Conservation (phyloP, 2,113 vertebrate genomes). For the Melanerpes aurifrons region DNA sequence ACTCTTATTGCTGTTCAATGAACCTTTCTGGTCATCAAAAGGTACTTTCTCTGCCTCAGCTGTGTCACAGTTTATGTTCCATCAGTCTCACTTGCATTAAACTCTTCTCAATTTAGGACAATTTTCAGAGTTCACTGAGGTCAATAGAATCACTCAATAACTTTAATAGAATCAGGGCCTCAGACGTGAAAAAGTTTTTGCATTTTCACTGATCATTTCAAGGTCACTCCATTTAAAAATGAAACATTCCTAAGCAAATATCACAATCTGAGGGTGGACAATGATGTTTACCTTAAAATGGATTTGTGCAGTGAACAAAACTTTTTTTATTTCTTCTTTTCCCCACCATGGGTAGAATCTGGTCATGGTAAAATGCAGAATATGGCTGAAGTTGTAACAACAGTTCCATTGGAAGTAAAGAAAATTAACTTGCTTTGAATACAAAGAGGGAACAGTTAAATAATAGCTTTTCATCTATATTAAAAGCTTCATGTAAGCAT, state of each 20-base stretch:
- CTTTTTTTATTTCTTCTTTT: neutral
- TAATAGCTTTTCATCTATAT: neutral
- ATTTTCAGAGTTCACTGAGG: constrained; percentile 12
- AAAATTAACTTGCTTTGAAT: constrained; percentile 26
- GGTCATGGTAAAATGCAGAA: constrained; percentile 40
- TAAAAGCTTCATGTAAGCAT: constrained; percentile 4
- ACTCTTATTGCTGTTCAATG: neutral
- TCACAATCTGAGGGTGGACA: constrained; percentile 9
- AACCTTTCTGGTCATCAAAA: constrained; percentile 36
- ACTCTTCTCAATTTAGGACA: neutral
- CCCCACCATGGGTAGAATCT: constrained; percentile 4
- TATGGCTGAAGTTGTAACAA: neutral
- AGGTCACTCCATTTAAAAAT: constrained; percentile 35
- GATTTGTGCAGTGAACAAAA: constrained; percentile 51
- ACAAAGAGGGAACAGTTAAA: neutral
- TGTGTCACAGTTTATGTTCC: constrained; percentile 25
- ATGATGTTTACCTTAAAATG: constrained; percentile 54
- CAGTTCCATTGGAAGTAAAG: constrained; percentile 3
- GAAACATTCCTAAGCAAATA: constrained; percentile 32
- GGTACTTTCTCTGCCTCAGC: neutral
- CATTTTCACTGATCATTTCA: neutral
- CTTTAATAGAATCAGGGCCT: constrained; percentile 25
- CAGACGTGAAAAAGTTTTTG: constrained; percentile 39
- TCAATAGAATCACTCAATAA: neutral
- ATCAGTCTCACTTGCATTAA: constrained; percentile 10